Conservation (phyloP, 2,888 invertebrate genomes). For the Hofmannophila pseudospretella region DNA sequence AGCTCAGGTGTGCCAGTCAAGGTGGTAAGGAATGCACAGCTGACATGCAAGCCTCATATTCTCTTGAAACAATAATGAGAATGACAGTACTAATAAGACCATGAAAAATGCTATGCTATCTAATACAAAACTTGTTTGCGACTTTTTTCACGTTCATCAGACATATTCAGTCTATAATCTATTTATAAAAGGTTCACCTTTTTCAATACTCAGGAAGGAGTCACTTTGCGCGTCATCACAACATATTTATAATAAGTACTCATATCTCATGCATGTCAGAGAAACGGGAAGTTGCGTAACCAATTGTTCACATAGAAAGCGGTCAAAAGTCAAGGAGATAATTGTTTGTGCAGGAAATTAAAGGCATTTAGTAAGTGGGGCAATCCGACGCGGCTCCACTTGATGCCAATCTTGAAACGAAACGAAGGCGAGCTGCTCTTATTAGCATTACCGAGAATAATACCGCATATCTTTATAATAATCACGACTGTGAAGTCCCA, state of each 20-base stretch:
- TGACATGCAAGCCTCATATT: conserved; percentile 11
- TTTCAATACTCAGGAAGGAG: too few relatives aligned
- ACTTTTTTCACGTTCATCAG: too few relatives aligned
- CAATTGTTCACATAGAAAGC: conserved; percentile 62
- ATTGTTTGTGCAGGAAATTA: conserved; percentile 75
- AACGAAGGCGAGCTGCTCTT: conserved; percentile 7
- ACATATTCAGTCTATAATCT: too few relatives aligned
- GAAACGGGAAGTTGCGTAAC: conserved; percentile 53
- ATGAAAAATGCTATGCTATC: background rate
- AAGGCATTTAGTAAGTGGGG: conserved; percentile 66
- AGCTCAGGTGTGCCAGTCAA: conserved; percentile 41
- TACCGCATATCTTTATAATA: conserved; percentile 2
- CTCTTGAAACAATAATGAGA: conserved; percentile 6
- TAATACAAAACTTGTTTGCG: too few relatives aligned
- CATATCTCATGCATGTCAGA: conserved; percentile 6
- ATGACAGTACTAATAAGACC: conserved; percentile 1
- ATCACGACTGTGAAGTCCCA: conserved; percentile 3
- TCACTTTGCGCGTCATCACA: too few relatives aligned
- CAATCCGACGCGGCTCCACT: conserved; percentile 39
- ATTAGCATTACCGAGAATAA: conserved; percentile 7
- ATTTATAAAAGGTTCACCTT: too few relatives aligned
- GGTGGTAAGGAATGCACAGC: conserved; percentile 28
- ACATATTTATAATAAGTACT: too few relatives aligned
- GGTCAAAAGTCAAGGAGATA: conserved; percentile 76
- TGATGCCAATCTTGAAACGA: conserved; percentile 18